Evolutionary conservation across 2,113 vertebrate genomes (phyloP).

Genomic region (human): GRCh38 chr4:85895001-85895500

Average conservation of each 20-base stretch:
- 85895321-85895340: neutral
- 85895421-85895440: neutral
- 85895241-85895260: neutral
- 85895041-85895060: too few species aligned
- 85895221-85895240: neutral
- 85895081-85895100: too few species aligned
- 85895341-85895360: neutral
- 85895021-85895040: too few species aligned
- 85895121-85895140: too few species aligned
- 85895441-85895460: neutral
- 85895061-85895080: too few species aligned
- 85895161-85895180: too few species aligned
- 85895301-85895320: neutral
- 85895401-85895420: neutral
- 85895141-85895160: too few species aligned
- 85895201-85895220: slow-evolving; percentile 8
- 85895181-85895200: neutral
- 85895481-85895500: neutral
- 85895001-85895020: too few species aligned
- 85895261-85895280: neutral
- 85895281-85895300: neutral
- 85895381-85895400: slow-evolving; percentile 32
- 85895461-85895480: neutral
- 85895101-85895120: too few species aligned
- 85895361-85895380: neutral